Evolutionary conservation across 2,797 vertebrate species (phyloP).

Genomic region (Sebastes aleutianus): DNA sequence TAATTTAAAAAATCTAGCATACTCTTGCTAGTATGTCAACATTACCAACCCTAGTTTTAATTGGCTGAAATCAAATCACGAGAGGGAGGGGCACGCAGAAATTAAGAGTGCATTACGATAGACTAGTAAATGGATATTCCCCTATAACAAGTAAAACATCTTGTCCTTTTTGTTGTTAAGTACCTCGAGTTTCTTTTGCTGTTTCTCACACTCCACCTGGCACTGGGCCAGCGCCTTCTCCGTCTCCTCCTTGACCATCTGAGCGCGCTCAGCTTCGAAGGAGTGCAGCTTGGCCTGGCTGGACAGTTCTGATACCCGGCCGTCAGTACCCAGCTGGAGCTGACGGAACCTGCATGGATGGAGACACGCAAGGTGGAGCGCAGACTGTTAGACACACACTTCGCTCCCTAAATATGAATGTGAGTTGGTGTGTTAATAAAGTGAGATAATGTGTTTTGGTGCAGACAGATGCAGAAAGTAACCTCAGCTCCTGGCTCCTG

Average conservation of each 20-base stretch:
- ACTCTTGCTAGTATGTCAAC: too few relatives aligned
- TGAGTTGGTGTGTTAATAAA: not conserved
- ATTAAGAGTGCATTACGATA: not conserved
- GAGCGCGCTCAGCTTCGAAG: constrained; percentile 92
- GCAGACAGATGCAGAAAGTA: not conserved
- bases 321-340: constrained; percentile 91
- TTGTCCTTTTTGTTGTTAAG: not conserved
- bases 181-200: constrained; percentile 98
- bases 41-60: not conserved
- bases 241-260: constrained; percentile 94
- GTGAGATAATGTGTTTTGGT: constrained; percentile 14
- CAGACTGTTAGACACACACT: not conserved
- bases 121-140: not conserved
- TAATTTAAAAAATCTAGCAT: too few relatives aligned
- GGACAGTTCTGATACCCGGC: constrained; percentile 89
- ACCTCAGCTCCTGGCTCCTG: not conserved
- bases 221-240: constrained; percentile 90
- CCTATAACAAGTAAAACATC: not conserved
- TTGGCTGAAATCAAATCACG: not conserved
- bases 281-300: constrained; percentile 92
- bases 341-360: constrained; percentile 86
- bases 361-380: not conserved
- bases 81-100: not conserved
- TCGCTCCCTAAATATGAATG: not conserved
- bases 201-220: constrained; percentile 96